A percentile compares a stretch with the other conserved stretches of the same genome.
phyloP scores from a whole-genome alignment of 2,797 vertebrate species.

The Darevskia mixta region DNA sequence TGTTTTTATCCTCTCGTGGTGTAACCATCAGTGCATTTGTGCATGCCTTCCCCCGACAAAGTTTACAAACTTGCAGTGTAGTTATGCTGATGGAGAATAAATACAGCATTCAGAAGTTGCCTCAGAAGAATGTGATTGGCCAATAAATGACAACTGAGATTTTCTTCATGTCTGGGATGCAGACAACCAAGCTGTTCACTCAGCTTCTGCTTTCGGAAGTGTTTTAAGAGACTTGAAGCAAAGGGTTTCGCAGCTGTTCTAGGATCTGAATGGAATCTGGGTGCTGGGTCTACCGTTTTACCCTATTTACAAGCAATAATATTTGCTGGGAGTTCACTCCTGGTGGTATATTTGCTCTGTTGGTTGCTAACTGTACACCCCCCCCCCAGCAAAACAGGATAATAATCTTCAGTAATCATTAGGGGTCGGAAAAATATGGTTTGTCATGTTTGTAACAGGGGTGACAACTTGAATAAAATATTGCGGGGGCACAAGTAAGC shows the following conservation, averaged over 20 bases:
- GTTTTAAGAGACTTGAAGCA: slow-evolving; percentile 19
- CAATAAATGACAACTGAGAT: slow-evolving; percentile 30
- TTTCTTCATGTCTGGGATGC: neutral
- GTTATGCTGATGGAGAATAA: slow-evolving; percentile 42
- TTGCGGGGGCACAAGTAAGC: too few relatives aligned
- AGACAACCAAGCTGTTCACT: slow-evolving; percentile 13
- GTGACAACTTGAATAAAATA: too few relatives aligned
- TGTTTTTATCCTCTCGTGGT: slow-evolving; percentile 39
- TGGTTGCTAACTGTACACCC: too few relatives aligned
- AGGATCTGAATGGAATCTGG: slow-evolving; percentile 32
- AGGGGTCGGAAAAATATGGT: neutral
- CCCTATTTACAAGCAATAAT: slow-evolving; percentile 18
- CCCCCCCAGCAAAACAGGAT: too few relatives aligned
- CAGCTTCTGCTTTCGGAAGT: slow-evolving; percentile 6
- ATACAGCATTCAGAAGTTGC: slow-evolving; percentile 42
- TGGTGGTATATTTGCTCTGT: neutral
- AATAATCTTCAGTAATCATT: slow-evolving; percentile 23
- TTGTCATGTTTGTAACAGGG: slow-evolving; percentile 1
- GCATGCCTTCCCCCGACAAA: slow-evolving; percentile 31
- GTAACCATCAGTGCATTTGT: slow-evolving; percentile 45
- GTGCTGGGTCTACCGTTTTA: slow-evolving; percentile 1
- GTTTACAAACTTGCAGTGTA: slow-evolving; percentile 38
- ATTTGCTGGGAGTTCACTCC: slow-evolving; percentile 2
- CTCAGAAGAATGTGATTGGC: slow-evolving; percentile 20
- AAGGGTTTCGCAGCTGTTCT: slow-evolving; percentile 18